Evolutionary conservation across 2,797 vertebrate genomes (phyloP), one percentile per base, ranked within the genome.

Genomic region (Apogon hyalosoma): DNA sequence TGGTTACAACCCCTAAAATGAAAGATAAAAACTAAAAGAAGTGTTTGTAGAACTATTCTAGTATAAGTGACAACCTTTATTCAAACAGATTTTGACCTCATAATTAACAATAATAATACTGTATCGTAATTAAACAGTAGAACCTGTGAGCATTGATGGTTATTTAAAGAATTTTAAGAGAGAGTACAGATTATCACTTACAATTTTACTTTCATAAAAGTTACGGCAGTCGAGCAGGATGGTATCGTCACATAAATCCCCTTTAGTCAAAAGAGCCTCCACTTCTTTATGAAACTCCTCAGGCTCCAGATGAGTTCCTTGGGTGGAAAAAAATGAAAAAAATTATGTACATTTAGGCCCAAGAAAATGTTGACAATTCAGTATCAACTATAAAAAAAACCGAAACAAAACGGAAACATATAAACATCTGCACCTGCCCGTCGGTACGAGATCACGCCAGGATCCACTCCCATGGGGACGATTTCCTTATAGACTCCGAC

Each of bases 171-270:
- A 38, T 46, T 14, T 21, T 4, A 62, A 18, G 12, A 18, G 2
- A 6, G 7, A 13, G 14, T 43, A 15, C 33, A 36, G n/a, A n/a
- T n/a, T 43, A 48, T 15, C 9, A 81, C 96, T 92, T 92, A 99
- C 98, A 81, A 99, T 99, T 95, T 95, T 98, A 86, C 97, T 99
- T 92, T 99, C 98, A 56, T 99, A 99, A 89, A 96, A 99, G 88
- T 99, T 99, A 72, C 98, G 95, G 82, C 97, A 99, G 91, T 99
- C 98, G 80, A 99, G 83, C 40, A 99, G 93, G 79, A 99, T 63
- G 55, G 97, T 98, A 86, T 97, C 92, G 0, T 16, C 87, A 77
- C 87, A 79, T 10, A 77, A 66, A 69, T 89, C 88, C 41, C 75
- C 86, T 81, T 91, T 78, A 55, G 93, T 92, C 83, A 97, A 82